A percentile compares a stretch with the other conserved stretches of the same genome.
These are phyloP conservation scores for Theristicus caerulescens DNA, from an alignment of 2,113 vertebrate species.

Conservation along the genomic window DNA sequence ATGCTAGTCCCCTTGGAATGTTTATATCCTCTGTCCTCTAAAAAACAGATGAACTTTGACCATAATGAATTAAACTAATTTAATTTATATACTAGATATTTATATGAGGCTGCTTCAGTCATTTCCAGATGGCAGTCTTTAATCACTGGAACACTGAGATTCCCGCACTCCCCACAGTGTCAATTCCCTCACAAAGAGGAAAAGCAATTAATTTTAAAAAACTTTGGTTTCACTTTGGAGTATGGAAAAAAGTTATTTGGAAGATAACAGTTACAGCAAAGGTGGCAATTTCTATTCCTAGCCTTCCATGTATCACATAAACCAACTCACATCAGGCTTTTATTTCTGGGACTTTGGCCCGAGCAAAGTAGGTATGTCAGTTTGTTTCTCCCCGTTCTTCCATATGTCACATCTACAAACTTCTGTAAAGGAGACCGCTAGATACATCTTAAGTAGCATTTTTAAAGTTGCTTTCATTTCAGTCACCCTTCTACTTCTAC, in stretches of 20 bases:
- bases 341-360: not conserved
- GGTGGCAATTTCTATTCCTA: constrained; percentile 5
- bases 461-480: not conserved
- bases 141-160: not conserved
- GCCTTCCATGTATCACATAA: not conserved
- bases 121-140: not conserved
- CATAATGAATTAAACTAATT: not conserved
- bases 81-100: not conserved
- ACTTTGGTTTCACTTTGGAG: not conserved
- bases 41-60: not conserved
- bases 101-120: not conserved
- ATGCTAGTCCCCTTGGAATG: not conserved
- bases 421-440: not conserved
- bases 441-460: not conserved
- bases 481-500: not conserved
- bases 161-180: not conserved
- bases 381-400: not conserved
- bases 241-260: not conserved
- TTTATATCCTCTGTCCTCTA: not conserved
- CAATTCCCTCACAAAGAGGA: not conserved
- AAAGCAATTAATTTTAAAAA: not conserved
- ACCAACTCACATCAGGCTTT: not conserved
- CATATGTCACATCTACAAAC: not conserved
- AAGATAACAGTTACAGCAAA: not conserved
- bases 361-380: not conserved